Evolutionary conservation across 2,797 vertebrate genomes (phyloP).

Genomic region (Poecilia wingei): DNA sequence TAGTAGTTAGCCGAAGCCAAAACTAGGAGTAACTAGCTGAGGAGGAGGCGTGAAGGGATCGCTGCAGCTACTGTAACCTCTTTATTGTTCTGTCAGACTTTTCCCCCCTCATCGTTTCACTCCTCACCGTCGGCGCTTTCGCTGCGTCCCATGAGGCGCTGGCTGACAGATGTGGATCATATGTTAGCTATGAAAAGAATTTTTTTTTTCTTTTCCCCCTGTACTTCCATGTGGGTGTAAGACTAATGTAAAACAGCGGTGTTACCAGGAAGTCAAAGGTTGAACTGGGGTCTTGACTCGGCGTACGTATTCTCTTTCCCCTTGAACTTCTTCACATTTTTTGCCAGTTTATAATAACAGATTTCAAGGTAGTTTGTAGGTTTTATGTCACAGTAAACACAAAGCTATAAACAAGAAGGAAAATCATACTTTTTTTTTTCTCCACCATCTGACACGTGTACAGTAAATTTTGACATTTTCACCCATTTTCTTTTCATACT

Average conservation of each 20-base stretch:
- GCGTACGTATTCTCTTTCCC: slow-evolving; percentile 22
- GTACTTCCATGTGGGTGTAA: slow-evolving; percentile 47
- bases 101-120: slow-evolving; percentile 49
- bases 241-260: slow-evolving; percentile 54
- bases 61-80: slow-evolving; percentile 22
- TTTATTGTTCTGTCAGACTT: slow-evolving; percentile 41
- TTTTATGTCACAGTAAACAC: not conserved
- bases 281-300: slow-evolving; percentile 42
- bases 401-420: not conserved
- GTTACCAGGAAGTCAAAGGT: slow-evolving; percentile 65
- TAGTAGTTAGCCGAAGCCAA: slow-evolving; percentile 53
- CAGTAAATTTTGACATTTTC: not conserved
- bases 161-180: slow-evolving; percentile 76
- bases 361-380: not conserved
- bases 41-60: slow-evolving; percentile 46
- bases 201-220: slow-evolving; percentile 26
- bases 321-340: not conserved
- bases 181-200: slow-evolving; percentile 54
- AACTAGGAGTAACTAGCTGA: slow-evolving; percentile 57
- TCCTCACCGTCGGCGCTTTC: slow-evolving; percentile 41
- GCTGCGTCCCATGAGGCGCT: slow-evolving; percentile 41
- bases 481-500: not conserved
- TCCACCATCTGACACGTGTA: not conserved
- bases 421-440: not conserved
- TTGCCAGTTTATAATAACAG: not conserved